Percentiles rank a stretch among this genome's conserved stretches.
phyloP scores from a whole-genome alignment of 2,797 vertebrate genomes.

The Clarias pachynema region DNA sequence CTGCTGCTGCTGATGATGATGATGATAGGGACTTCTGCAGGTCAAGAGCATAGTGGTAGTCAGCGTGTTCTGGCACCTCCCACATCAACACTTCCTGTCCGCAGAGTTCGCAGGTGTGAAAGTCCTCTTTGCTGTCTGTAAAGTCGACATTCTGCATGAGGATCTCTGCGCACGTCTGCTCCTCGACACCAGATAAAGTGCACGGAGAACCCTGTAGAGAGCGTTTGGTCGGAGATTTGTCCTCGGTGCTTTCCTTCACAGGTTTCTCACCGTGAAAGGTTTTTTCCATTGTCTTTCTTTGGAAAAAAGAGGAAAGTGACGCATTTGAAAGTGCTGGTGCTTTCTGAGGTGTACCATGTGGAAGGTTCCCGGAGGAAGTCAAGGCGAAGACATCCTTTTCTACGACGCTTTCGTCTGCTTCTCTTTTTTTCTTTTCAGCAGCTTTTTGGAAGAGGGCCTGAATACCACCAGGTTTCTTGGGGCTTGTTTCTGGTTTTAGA shows the following conservation, averaged over 20 bases:
- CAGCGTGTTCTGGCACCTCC: slow-evolving; percentile 92
- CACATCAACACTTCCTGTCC: slow-evolving; percentile 80
- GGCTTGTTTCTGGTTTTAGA: slow-evolving; percentile 53
- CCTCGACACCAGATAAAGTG: not conserved
- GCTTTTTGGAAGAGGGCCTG: slow-evolving; percentile 86
- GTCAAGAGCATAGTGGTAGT: slow-evolving; percentile 93
- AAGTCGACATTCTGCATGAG: not conserved
- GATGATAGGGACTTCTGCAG: slow-evolving; percentile 85
- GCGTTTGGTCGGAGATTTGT: not conserved
- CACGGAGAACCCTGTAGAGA: slow-evolving; percentile 30
- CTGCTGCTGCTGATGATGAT: slow-evolving; percentile 25
- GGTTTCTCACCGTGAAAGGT: not conserved
- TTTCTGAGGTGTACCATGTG: slow-evolving; percentile 34
- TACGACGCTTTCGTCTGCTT: slow-evolving; percentile 16
- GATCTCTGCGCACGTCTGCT: not conserved
- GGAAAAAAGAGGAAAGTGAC: slow-evolving; percentile 72
- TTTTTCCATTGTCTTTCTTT: slow-evolving; percentile 65
- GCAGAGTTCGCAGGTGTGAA: slow-evolving; percentile 84
- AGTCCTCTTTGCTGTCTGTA: slow-evolving; percentile 67
- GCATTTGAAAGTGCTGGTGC: slow-evolving; percentile 8
- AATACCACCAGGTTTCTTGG: slow-evolving; percentile 77
- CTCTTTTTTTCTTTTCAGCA: slow-evolving; percentile 73
- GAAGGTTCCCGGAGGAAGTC: slow-evolving; percentile 1
- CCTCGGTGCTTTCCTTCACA: not conserved
- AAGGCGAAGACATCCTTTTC: slow-evolving; percentile 27